Conservation (phyloP, 37 sponge, comb jelly and placozoan species). For the Petrosia ficiformis region DNA sequence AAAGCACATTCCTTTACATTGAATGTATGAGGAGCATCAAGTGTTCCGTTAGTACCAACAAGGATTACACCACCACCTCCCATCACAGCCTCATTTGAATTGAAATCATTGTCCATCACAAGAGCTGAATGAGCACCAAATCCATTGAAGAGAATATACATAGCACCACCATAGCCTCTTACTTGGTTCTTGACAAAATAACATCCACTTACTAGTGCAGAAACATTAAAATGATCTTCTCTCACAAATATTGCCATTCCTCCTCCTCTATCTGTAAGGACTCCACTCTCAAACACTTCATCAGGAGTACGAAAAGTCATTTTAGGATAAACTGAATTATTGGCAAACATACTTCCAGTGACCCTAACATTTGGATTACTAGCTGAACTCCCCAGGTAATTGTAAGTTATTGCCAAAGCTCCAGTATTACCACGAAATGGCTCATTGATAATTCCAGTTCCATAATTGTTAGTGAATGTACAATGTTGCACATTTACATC, state of each 20-base stretch:
- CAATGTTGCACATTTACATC: slow-evolving; percentile 24
- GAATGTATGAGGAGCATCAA: background rate
- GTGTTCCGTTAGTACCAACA: background rate
- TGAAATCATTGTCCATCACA: slow-evolving; percentile 8
- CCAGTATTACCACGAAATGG: slow-evolving; percentile 54
- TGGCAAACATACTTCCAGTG: slow-evolving; percentile 16
- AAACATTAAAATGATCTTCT: slow-evolving; percentile 21
- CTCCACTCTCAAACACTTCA: slow-evolving; percentile 18
- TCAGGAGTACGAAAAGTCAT: slow-evolving; percentile 10
- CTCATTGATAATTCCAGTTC: slow-evolving; percentile 18
- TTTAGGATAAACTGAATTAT: slow-evolving; percentile 33
- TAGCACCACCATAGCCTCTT: slow-evolving; percentile 46
- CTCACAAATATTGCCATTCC: slow-evolving; percentile 50
- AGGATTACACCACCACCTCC: slow-evolving; percentile 48
- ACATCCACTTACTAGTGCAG: slow-evolving; percentile 21
- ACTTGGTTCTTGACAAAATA: slow-evolving; percentile 36
- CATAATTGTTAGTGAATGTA: slow-evolving; percentile 33
- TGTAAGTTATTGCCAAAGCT: slow-evolving; percentile 46
- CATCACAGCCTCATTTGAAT: slow-evolving; percentile 11
- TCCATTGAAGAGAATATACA: slow-evolving; percentile 27
- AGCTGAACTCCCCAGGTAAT: slow-evolving; percentile 1
- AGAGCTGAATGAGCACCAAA: slow-evolving; percentile 1
- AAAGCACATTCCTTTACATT: background rate
- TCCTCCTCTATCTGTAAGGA: slow-evolving; percentile 71
- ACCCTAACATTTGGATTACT: slow-evolving; percentile 1